Evolutionary conservation across 2,888 invertebrate genomes (phyloP), one percentile per base, ranked within the genome.

Genomic region (Archaeoteleia sp.): DNA sequence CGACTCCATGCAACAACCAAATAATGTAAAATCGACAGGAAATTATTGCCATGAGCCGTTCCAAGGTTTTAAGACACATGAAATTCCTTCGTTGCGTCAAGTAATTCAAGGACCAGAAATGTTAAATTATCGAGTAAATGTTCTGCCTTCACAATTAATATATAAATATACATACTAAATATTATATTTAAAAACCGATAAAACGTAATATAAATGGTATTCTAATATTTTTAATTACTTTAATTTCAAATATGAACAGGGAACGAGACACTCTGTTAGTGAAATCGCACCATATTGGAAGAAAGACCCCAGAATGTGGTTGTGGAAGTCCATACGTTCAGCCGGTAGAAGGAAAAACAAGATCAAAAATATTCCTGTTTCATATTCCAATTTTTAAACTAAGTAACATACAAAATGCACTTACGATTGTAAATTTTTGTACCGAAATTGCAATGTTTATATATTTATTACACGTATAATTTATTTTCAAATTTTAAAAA

Each of bases 291-390:
- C 87, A 76, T 87, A 88, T 63, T 91, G 91, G 91, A 91, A 91
- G 78, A 91, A 91, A 80, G 91, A 91, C 75, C 91, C 91, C 69
- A 86, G 91, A 75, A 91, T 88, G 87, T 92, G 91, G 87, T 83
- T 92, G 49, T 92, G 88, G 88, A 88, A 88, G 67, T 81, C 83
- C 1, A 75, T 79, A 14, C 77, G 79, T 40, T 60, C 76, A 3
- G 73, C 77, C 14, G 71, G 73, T 7, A 71, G 75, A 4, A 71
- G 48, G 49, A 78, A 74, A 55, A 66, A 39, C 27, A 69, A 76
- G 61, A 55, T 35, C 17, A 65, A 49, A 67, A 35, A 3, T 14
- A 42, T 39, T 1, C 42, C 40, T 2, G 27, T 25, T 4, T 34
- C 42, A 5, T 46, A 37, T 6, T 8, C 14, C 3, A 39, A 29